A percentile compares a stretch with the other conserved stretches of the same genome.
These are phyloP conservation scores for Tigriopus japonicus DNA, from an alignment of 1,140 invertebrate genomes.

Conservation along the genomic window DNA sequence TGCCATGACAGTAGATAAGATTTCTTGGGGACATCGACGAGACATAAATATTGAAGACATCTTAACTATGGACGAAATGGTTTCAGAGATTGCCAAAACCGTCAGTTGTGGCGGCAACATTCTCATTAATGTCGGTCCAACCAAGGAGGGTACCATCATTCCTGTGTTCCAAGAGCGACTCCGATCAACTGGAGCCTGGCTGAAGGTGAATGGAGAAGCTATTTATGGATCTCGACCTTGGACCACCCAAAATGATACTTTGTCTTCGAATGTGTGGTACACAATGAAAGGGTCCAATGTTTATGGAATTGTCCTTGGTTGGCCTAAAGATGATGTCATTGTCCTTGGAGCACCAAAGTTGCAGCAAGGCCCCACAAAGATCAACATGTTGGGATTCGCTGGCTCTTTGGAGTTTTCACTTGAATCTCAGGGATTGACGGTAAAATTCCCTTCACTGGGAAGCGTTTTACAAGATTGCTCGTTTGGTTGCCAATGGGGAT, in stretches of 20 bases:
- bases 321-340: not conserved
- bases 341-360: too few species aligned
- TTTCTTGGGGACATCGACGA: conserved; percentile 68
- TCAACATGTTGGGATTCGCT: too few species aligned
- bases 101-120: conserved; percentile 76
- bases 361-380: too few species aligned
- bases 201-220: conserved; percentile 64
- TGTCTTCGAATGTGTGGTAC: not conserved
- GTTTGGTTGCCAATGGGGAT: too few species aligned
- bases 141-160: conserved; percentile 62
- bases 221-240: conserved; percentile 66
- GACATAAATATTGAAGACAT: conserved; percentile 49
- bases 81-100: conserved; percentile 49
- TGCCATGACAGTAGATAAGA: conserved; percentile 70
- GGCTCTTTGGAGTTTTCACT: too few species aligned
- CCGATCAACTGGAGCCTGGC: conserved; percentile 42
- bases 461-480: too few species aligned
- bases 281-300: not conserved
- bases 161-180: conserved; percentile 80
- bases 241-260: conserved; percentile 23
- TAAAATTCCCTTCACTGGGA: too few species aligned
- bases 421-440: too few species aligned
- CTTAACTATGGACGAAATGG: conserved; percentile 43
- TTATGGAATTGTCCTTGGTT: not conserved
- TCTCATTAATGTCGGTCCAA: conserved; percentile 75